Evolutionary conservation across 2,888 invertebrate genomes (phyloP), one percentile per base, ranked within the genome.

Genomic region (Drosophila cognata): DNA sequence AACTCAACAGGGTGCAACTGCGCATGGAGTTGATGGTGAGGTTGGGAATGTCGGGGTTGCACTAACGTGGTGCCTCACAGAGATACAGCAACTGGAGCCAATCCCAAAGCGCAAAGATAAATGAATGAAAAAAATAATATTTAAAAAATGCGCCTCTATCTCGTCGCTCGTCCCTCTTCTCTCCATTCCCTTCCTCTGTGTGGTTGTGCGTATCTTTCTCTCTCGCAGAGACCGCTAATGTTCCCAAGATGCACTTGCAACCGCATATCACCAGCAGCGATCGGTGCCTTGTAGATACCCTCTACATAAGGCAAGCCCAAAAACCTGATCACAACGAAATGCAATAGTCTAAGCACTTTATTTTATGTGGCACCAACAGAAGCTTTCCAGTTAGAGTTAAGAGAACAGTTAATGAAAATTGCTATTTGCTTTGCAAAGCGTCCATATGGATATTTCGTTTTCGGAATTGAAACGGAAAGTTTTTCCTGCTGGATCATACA

Each of bases 91-190:
- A 29, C 51, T 52, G 6, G 7, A 36, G 63, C 59, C 68, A 79
- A 63, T 81, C 77, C 81, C 77, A 77, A 77, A 71, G 66, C 81
- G 81, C 72, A 66, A 64, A 81, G 81, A 77, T 77, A 77, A 75
- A 77, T 52, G 53, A 41, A 55, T 28, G 18, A 13, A n/a, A 53
- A 6, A 51, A n/a, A n/a, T 41, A 41, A 21, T 5, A 11, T n/a
- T 13, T 21, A n/a, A 31, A 16, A 56, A 18, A 36, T 28, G 53
- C 36, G 8, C 21, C 57, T 38, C 52, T 25, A 16, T 35, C 56
- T 33, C 33, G 41, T 8, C 48, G 3, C 35, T 7, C 38, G 41
- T 4, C 48, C 5, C 28, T 11, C 38, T 7, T 25, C 11, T 31
- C 11, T 38, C 25, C 41, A 21, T 7, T 10, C 25, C 36, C 35